These are phyloP conservation scores for Ploceus nigricollis DNA, from an alignment of 2,113 vertebrate species.

Conservation along the genomic window DNA sequence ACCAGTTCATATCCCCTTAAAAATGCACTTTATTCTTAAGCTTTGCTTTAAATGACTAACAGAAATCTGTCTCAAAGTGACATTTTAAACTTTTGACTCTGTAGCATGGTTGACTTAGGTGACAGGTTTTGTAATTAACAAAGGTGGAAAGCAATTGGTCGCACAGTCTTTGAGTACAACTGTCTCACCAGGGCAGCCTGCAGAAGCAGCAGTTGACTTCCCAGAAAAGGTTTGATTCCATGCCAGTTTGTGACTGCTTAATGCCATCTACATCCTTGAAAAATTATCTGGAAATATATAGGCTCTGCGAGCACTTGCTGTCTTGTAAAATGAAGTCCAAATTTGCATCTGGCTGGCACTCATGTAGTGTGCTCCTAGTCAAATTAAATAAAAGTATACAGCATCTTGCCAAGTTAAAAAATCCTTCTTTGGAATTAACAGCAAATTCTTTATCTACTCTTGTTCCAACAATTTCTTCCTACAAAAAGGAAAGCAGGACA, in stretches of 20 bases:
- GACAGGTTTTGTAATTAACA: background rate
- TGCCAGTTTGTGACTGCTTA: background rate
- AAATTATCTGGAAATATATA: background rate
- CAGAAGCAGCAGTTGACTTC: background rate
- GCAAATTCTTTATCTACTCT: background rate
- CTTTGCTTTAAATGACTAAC: background rate
- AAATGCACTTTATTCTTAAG: background rate
- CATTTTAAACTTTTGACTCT: background rate
- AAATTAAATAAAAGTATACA: background rate
- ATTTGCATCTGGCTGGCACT: background rate
- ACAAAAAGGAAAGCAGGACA: background rate
- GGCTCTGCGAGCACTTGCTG: background rate
- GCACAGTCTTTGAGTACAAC: rapidly evolving
- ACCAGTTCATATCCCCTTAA: background rate
- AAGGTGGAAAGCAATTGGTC: background rate
- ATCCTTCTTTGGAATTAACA: background rate
- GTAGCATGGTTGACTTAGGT: rapidly evolving
- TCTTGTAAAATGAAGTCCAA: background rate
- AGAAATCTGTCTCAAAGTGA: background rate
- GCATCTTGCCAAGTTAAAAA: background rate
- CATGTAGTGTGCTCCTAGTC: background rate
- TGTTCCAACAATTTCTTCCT: background rate
- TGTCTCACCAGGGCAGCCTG: rapidly evolving
- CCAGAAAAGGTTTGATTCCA: background rate
- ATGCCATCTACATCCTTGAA: background rate